phyloP scores from a whole-genome alignment of 2,797 vertebrate species.

The Poeciliopsis infans region DNA sequence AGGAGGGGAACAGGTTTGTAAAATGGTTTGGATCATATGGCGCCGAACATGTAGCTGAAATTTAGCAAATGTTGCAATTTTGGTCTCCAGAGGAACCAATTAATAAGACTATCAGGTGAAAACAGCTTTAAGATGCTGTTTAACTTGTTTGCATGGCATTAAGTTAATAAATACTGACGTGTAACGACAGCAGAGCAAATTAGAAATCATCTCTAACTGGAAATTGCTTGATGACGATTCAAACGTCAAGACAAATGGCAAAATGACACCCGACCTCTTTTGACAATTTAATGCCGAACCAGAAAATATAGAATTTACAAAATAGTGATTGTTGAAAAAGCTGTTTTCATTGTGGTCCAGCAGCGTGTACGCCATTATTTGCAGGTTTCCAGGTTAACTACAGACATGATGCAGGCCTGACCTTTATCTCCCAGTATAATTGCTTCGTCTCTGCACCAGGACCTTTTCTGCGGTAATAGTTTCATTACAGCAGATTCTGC shows the following conservation, averaged over 20 bases:
- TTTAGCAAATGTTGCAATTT: too few relatives aligned
- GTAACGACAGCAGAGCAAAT: conserved; percentile 40
- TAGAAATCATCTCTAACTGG: conserved; percentile 44
- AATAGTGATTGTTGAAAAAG: not conserved
- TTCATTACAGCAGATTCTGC: conserved; percentile 60
- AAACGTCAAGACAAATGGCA: conserved; percentile 16
- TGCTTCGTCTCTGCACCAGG: conserved; percentile 33
- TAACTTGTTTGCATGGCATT: conserved; percentile 30
- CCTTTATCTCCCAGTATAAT: conserved; percentile 53
- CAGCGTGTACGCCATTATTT: conserved; percentile 2
- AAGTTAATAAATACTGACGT: conserved; percentile 42
- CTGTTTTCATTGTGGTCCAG: not conserved
- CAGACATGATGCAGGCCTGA: conserved; percentile 33
- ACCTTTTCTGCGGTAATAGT: conserved; percentile 63
- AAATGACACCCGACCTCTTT: not conserved
- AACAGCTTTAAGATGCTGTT: conserved; percentile 6
- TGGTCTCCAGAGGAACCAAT: too few relatives aligned
- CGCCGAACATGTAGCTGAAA: too few relatives aligned
- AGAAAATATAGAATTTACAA: not conserved
- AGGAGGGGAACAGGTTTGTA: too few relatives aligned
- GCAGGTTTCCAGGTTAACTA: conserved; percentile 40
- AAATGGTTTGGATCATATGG: too few relatives aligned
- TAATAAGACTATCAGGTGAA: too few relatives aligned
- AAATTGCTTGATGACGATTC: conserved; percentile 27
- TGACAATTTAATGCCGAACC: conserved; percentile 11